These are phyloP conservation scores for Eupithecia subfuscata DNA, from an alignment of 2,888 invertebrate genomes.

Conservation along the genomic window DNA sequence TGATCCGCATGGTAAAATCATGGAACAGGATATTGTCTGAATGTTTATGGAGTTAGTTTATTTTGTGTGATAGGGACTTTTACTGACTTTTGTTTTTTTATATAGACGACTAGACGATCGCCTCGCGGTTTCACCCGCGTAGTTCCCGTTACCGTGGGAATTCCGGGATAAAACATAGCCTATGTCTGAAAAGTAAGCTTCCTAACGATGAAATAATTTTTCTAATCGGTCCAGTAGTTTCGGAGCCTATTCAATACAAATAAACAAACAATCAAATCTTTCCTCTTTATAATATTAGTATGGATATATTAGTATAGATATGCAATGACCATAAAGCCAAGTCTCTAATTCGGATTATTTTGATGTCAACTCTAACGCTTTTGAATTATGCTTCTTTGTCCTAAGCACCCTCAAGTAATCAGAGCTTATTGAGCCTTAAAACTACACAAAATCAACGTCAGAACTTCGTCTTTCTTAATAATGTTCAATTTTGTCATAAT, in stretches of 20 bases:
- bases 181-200: too few species aligned
- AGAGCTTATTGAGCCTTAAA: not conserved
- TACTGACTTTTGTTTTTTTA: not conserved
- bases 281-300: too few species aligned
- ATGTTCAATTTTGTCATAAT: slow-evolving; percentile 48
- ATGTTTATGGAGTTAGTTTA: not conserved
- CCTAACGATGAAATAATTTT: too few species aligned
- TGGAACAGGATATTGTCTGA: not conserved
- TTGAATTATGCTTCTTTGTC: not conserved
- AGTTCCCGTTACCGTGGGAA: too few species aligned
- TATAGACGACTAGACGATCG: too few species aligned
- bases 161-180: too few species aligned
- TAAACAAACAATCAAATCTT: too few species aligned
- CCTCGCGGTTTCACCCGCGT: too few species aligned
- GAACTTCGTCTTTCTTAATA: slow-evolving; percentile 43
- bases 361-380: not conserved
- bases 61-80: not conserved
- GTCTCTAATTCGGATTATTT: not conserved
- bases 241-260: too few species aligned
- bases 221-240: too few species aligned
- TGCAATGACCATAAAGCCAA: not conserved
- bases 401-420: slow-evolving; percentile 32
- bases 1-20: slow-evolving; percentile 28
- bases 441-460: slow-evolving; percentile 46
- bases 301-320: too few species aligned